Base-by-base conservation (phyloP, 2,888 invertebrate genomes). In the Lasioglossum calceatum region DNA sequence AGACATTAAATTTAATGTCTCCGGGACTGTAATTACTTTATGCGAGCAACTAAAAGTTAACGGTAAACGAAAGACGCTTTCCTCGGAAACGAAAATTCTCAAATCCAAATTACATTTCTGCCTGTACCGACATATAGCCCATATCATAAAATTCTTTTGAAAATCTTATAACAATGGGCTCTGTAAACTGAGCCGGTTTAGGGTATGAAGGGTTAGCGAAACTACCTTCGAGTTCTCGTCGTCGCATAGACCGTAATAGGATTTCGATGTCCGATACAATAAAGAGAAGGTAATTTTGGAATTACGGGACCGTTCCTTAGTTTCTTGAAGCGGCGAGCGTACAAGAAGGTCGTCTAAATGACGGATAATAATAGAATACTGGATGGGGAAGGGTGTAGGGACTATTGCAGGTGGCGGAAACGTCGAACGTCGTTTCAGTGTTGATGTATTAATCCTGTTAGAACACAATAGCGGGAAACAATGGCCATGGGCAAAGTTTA, bases 371-470 rank as follows among this genome's bases (percentile, higher is more conserved):
- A 58, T n/a, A 12, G n/a, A n/a, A 4, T 10, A 1, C 5, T 16
- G 7, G 64, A 16, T 7, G 64, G 64, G 7, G 7, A 2, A 32
- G 32, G 32, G 64, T 23, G 47, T 44, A 72, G 27, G 19, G 54
- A 36, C 44, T 39, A 58, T 84, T 42, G 77, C 87, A 82, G 86
- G 86, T 86, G 81, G 64, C 74, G 58, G 44, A 58, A 42, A 42
- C 8, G 4, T 76, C 71, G 74, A 73, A 58, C 58, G 58, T 58
- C 10, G 58, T 10, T n/a, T 58, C n/a, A n/a, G n/a, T 58, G 58
- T n/a, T 72, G 74, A 72, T 80, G 82, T 76, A 70, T 80, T 90
- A 91, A 91, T 89, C 90, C 88, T 84, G 84, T 92, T 91, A 89
- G 83, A 32, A 14, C 39, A 86, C 89, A 91, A 89, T 88, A 75